Evolutionary conservation across 2,888 invertebrate species (phyloP).

Genomic region (Acanthosepion esculentum): DNA sequence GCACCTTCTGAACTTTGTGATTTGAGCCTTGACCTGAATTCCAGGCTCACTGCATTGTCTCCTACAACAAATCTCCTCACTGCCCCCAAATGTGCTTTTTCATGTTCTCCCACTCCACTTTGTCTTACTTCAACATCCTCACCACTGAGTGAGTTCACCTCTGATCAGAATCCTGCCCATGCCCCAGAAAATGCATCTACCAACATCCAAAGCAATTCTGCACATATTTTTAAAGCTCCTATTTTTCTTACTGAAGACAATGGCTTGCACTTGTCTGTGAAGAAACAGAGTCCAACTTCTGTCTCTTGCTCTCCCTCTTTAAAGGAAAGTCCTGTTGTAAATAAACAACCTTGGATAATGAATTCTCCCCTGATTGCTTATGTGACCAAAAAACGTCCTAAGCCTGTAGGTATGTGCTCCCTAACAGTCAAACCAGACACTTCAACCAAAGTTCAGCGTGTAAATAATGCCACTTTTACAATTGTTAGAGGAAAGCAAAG

Average conservation of each 20-base stretch:
- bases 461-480: conserved; percentile 38
- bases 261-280: conserved; percentile 11
- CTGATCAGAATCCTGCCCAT: background rate
- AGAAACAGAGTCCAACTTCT: background rate
- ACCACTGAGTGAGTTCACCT: background rate
- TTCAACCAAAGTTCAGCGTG: background rate
- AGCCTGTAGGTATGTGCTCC: conserved; percentile 37
- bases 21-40: background rate
- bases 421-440: conserved; percentile 8
- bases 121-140: background rate
- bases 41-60: background rate
- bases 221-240: background rate
- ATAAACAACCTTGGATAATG: conserved; percentile 39
- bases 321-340: background rate
- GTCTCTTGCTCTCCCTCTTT: background rate
- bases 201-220: background rate
- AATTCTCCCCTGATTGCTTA: conserved; percentile 39
- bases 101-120: background rate
- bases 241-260: conserved; percentile 37
- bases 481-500: background rate
- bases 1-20: background rate
- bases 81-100: background rate
- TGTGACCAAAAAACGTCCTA: conserved; percentile 38
- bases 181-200: background rate
- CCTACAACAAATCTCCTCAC: background rate